Base-by-base conservation (phyloP, 1,140 invertebrate species). In the Cyclina sinensis region DNA sequence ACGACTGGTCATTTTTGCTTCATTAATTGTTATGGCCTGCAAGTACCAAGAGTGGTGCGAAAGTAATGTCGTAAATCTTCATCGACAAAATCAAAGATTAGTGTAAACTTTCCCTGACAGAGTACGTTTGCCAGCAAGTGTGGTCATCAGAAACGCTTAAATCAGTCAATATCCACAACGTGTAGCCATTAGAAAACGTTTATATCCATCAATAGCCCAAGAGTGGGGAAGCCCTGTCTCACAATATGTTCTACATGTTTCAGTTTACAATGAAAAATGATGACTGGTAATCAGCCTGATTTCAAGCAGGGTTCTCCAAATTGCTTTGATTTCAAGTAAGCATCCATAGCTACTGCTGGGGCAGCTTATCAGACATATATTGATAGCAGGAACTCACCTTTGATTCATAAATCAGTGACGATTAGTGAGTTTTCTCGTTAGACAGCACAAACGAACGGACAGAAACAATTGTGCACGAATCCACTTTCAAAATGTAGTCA, bases 21-120 rank as follows among this genome's bases (percentile, higher is more conserved):
- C 48, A 78, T 54, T 78, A 78, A 78, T 78, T 78, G 74, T 78
- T 78, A 78, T 78, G 24, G 14, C 12, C n/a, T n/a, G 27, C 9
- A 30, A 9, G 65, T 12, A 70, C 14, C 11, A 5, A 70, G 65
- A 43, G 43, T 43, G 43, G 43, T 70, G 65, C 27, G 30, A 70
- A 37, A 35, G 1, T 30, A 30, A 12, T 4, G 35, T n/a, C n/a
- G 46, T 78, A 51, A 78, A 78, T 78, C 74, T 51, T 78, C 43
- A 51, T 51, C 32, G 30, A 57, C 54, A 27, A 78, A 27, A 51
- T 51, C 27, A 78, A 78, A 78, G 43, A 54, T 46, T 35, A 35
- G 35, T 51, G 21, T 27, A 78, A 35, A 35, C 27, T 54, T 30
- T 12, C 27, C 43, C 4, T 30, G 74, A 78, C 54, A 78, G 74